phyloP scores from a whole-genome alignment of 2,797 vertebrate species.

The Odontamblyopus rebecca region DNA sequence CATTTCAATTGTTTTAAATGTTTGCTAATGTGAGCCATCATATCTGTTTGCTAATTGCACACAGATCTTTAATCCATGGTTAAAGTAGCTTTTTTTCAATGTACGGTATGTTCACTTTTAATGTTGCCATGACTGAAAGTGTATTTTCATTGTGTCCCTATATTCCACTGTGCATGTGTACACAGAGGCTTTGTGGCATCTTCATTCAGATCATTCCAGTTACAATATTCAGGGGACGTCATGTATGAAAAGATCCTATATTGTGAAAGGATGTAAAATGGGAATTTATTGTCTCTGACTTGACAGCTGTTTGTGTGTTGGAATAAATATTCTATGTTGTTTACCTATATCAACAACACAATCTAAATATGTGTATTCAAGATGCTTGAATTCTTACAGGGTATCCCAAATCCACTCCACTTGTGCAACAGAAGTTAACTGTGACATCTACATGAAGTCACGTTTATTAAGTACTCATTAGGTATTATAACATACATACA shows the following conservation, averaged over 20 bases:
- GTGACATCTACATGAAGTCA: conserved; percentile 47
- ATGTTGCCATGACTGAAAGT: conserved; percentile 40
- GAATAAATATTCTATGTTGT: conserved; percentile 21
- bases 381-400: conserved; percentile 28
- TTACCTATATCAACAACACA: conserved; percentile 8
- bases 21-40: conserved; percentile 44
- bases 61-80: conserved; percentile 3
- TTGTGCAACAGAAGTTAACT: neutral
- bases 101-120: conserved; percentile 18
- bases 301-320: conserved; percentile 8
- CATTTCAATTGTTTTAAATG: conserved; percentile 50
- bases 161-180: conserved; percentile 19
- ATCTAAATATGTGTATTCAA: neutral
- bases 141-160: conserved; percentile 27
- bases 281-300: conserved; percentile 28
- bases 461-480: conserved; percentile 17
- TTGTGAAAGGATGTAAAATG: conserved; percentile 30
- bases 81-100: conserved; percentile 14
- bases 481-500: conserved; percentile 26
- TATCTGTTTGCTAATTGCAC: conserved; percentile 27
- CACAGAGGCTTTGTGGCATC: conserved; percentile 5
- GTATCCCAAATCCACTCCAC: conserved; percentile 26
- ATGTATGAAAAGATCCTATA: conserved; percentile 20
- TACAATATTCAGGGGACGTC: conserved; percentile 46
- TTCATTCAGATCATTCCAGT: conserved; percentile 56